Base-by-base conservation (phyloP, 2,113 vertebrate genomes). In the Microtus pennsylvanicus region DNA sequence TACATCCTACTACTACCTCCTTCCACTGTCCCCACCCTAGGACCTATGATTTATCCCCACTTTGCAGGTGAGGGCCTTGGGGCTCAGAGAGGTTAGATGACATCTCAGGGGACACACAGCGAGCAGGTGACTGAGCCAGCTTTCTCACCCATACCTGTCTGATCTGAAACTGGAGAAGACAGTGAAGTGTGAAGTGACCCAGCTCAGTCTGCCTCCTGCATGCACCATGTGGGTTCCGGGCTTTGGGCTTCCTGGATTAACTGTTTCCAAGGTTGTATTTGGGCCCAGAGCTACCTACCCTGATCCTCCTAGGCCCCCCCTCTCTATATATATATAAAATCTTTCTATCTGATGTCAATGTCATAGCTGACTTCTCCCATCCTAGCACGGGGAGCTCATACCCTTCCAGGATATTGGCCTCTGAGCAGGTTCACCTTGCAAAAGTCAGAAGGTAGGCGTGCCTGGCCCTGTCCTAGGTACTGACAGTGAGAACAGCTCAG, bases 111-210 rank as follows among this genome's bases (percentile, higher is more conserved):
- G n/a, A 88, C 55, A 83, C 72, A 70, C 45, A 82, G 78, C 83
- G 82, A 75, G 35, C 50, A 5, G 24, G 52, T 90, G 52, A 85
- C 74, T 93, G 82, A 95, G 45, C 52, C 74, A 69, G 35, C 61
- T 38, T 96, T 61, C 70, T 89, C 77, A 69, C 81, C 81, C 92
- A 76, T 1, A 30, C 72, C 55, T 75, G n/a, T 87, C 72, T 89
- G 58, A 69, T 78, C 52, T 22, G 22, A 63, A n/a, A 47, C 30
- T 50, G 24, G 38, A 67, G 89, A 80, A 94, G n/a, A 65, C 0
- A 1, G 1, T 7, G 33, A 9, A 22, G 7, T 5, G 6, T 1
- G 14, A 1, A 13, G 33, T 13, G 45, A 17, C 76, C 24, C 50
- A 78, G 38, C 22, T 65, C 89, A n/a, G 90, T 26, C 47, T 42